Percentiles rank a stretch among this genome's conserved stretches.
phyloP scores from a whole-genome alignment of 2,888 invertebrate genomes.

The Pyrocoelia pectoralis region DNA sequence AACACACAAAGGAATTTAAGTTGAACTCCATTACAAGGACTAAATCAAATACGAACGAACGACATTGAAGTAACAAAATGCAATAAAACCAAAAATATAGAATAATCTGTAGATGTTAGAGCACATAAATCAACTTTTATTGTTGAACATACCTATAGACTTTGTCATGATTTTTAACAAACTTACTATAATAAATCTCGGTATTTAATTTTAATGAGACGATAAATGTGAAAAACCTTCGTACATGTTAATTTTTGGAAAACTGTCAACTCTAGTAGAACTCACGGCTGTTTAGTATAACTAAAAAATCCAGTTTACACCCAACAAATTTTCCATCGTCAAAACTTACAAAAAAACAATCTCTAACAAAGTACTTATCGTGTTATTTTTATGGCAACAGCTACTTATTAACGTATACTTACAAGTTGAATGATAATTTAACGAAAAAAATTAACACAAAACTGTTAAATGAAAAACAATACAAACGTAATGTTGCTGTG shows the following conservation, averaged over 20 bases:
- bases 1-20: slow-evolving; percentile 46
- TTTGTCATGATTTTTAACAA: slow-evolving; percentile 38
- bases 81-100: slow-evolving; percentile 52
- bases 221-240: slow-evolving; percentile 23
- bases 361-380: not conserved
- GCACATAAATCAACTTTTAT: slow-evolving; percentile 20
- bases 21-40: slow-evolving; percentile 50
- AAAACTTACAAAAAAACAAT: slow-evolving; percentile 11
- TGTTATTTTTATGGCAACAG: not conserved
- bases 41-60: slow-evolving; percentile 26
- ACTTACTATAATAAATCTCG: slow-evolving; percentile 15
- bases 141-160: slow-evolving; percentile 44
- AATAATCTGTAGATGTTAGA: slow-evolving; percentile 48
- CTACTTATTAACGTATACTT: slow-evolving; percentile 14
- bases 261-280: slow-evolving; percentile 52
- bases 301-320: slow-evolving; percentile 55
- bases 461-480: slow-evolving; percentile 29
- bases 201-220: slow-evolving; percentile 16
- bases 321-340: slow-evolving; percentile 44
- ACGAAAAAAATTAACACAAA: slow-evolving; percentile 25
- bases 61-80: slow-evolving; percentile 52
- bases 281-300: slow-evolving; percentile 47
- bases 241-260: slow-evolving; percentile 36
- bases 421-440: slow-evolving; percentile 12
- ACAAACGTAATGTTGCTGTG: slow-evolving; percentile 29